Evolutionary conservation across 2,113 vertebrate species (phyloP), one percentile per base, ranked within the genome.

Genomic region (Corythornis vintsioides): DNA sequence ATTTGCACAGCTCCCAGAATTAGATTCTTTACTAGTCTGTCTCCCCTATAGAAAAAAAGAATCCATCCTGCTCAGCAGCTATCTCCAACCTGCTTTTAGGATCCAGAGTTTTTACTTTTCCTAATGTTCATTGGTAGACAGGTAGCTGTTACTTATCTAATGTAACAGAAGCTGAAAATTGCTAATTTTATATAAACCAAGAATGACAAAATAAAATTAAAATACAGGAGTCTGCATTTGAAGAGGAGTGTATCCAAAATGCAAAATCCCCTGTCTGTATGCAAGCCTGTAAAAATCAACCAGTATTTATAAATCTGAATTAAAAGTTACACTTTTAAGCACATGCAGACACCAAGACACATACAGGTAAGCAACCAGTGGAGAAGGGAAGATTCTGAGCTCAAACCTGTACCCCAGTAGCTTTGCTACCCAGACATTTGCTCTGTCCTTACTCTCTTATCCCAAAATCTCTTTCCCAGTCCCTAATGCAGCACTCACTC

Each of bases 1-100:
- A 90, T 94, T 93, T 0, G 4, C 70, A 72, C 10, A 79, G 81
- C 45, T 92, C 89, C 64, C 74, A 79, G 48, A 95, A 93, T 82
- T 73, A 87, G 25, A 82, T 79, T 75, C 42, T 33, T 61, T 76
- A 15, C n/a, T 74, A 89, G 29, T 24, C 57, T 84, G 14, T 57
- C 28, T 90, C 53, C 35, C 31, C 40, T 73, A 35, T 17, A 61
- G 57, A 78, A 63, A 40, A 40, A 25, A 83, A 7, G 22, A 93
- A 52, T 3, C 6, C 38, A 21, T 33, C 13, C 42, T 61, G 38
- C 33, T 50, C 56, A 42, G 59, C 29, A 75, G n/a, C 61, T 81
- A 29, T 13, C 13, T 35, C 20, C 42, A 89, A 5, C 13, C 15
- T 45, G 61, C 31, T 20, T 17, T 75, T 60, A 59, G 38, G 81